Evolutionary conservation across 2,797 vertebrate species (phyloP).

Genomic region (Strix occidentalis): DNA sequence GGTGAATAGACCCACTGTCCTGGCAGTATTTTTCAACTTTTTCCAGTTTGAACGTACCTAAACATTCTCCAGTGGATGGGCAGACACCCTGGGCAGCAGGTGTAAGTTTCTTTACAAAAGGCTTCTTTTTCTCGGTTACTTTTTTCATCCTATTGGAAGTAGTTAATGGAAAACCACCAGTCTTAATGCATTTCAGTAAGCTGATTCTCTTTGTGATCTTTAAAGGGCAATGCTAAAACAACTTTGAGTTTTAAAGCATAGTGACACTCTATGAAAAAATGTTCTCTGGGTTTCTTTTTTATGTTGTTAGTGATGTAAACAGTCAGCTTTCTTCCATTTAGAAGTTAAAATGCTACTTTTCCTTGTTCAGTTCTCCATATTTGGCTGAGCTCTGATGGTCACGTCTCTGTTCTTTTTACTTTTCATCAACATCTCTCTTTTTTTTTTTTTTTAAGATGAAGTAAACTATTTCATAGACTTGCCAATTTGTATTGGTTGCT

Average conservation of each 20-base stretch:
- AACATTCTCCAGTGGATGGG: not conserved
- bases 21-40: not conserved
- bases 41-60: not conserved
- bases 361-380: not conserved
- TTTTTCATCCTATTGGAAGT: not conserved
- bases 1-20: not conserved
- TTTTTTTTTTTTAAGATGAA: not conserved
- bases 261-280: not conserved
- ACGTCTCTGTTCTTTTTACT: not conserved
- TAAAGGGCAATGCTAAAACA: conserved; percentile 1
- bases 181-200: conserved; percentile 17
- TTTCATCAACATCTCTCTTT: not conserved
- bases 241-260: not conserved
- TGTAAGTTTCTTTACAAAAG: not conserved
- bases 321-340: not conserved
- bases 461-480: not conserved
- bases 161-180: not conserved
- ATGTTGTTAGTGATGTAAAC: not conserved
- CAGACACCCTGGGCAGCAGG: not conserved
- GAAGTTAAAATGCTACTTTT: not conserved
- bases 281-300: not conserved
- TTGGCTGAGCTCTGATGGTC: not conserved
- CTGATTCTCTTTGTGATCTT: conserved; percentile 12
- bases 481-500: not conserved
- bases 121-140: not conserved